Evolutionary conservation across 2,888 invertebrate species (phyloP).

Genomic region (Agrilus biguttatus): DNA sequence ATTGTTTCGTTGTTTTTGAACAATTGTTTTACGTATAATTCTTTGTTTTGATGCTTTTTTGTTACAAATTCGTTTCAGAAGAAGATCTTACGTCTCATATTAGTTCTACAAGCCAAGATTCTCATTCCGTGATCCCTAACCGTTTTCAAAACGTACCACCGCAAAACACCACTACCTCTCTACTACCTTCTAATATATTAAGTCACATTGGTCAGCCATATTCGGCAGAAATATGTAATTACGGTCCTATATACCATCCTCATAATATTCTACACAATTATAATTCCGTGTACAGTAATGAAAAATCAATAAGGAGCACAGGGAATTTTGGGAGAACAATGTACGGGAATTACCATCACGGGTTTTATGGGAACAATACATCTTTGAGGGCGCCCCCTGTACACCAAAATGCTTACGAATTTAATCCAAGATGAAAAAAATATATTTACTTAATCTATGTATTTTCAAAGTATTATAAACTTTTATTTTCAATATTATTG

Average conservation of each 20-base stretch:
- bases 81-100: constrained; percentile 17
- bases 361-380: constrained; percentile 22
- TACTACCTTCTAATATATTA: constrained; percentile 19
- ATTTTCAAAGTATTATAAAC: too few relatives aligned
- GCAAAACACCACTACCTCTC: constrained; percentile 16
- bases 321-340: constrained; percentile 23
- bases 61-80: constrained; percentile 18
- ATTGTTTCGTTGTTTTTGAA: too few relatives aligned
- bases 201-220: constrained; percentile 44
- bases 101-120: constrained; percentile 9
- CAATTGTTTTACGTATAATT: too few relatives aligned
- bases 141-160: constrained; percentile 21
- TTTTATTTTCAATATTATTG: too few relatives aligned
- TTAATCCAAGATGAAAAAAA: constrained; percentile 17
- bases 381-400: constrained; percentile 17
- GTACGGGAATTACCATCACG: constrained; percentile 23
- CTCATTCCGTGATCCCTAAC: constrained; percentile 11
- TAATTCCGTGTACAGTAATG: constrained; percentile 26
- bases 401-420: constrained; percentile 23
- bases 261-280: constrained; percentile 33
- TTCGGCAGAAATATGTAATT: constrained; percentile 48
- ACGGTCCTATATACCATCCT: constrained; percentile 50
- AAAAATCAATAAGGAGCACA: constrained; percentile 20
- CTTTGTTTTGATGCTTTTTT: not conserved
- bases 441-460: too few relatives aligned